A percentile compares a stretch with the other conserved stretches of the same genome.
Conservation (phyloP, 1,140 invertebrate genomes). For the Drosophila neocordata region DNA sequence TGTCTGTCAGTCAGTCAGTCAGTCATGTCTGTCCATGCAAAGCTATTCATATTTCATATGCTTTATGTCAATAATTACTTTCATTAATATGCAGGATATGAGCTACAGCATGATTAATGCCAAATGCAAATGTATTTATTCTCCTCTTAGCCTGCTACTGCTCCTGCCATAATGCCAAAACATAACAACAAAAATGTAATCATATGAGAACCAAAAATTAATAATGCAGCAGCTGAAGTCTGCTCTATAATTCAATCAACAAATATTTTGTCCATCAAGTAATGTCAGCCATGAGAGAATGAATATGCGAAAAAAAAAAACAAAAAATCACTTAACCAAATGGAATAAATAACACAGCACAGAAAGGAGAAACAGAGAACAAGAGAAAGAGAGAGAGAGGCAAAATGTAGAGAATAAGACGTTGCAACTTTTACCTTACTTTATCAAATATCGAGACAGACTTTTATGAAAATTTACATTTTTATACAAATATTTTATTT, state of each 20-base stretch:
- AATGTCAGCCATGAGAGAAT: conserved; percentile 33
- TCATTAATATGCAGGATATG: conserved; percentile 71
- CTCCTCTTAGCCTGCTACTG: too few relatives aligned
- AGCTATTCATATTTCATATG: conserved; percentile 43
- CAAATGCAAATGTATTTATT: conserved; percentile 11
- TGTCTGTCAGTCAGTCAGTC: conserved; percentile 13
- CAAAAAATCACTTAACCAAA: conserved; percentile 27
- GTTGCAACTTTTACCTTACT: background rate
- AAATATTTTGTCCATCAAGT: conserved; percentile 12
- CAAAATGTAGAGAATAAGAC: background rate
- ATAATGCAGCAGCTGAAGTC: conserved; percentile 36
- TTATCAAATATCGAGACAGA: conserved; percentile 14
- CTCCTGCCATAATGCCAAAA: background rate
- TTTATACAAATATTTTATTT: background rate
- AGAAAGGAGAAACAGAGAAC: background rate
- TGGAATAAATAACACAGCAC: conserved; percentile 17
- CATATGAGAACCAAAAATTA: conserved; percentile 22
- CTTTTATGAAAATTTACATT: background rate
- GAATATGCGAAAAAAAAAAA: background rate
- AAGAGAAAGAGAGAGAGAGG: background rate
- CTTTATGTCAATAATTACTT: conserved; percentile 61
- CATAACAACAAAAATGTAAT: conserved; percentile 25
- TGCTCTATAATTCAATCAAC: conserved; percentile 38
- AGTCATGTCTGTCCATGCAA: conserved; percentile 25
- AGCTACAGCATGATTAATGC: conserved; percentile 56